phyloP scores from a whole-genome alignment of 2,888 invertebrate species.

The Heliothis peltigera region DNA sequence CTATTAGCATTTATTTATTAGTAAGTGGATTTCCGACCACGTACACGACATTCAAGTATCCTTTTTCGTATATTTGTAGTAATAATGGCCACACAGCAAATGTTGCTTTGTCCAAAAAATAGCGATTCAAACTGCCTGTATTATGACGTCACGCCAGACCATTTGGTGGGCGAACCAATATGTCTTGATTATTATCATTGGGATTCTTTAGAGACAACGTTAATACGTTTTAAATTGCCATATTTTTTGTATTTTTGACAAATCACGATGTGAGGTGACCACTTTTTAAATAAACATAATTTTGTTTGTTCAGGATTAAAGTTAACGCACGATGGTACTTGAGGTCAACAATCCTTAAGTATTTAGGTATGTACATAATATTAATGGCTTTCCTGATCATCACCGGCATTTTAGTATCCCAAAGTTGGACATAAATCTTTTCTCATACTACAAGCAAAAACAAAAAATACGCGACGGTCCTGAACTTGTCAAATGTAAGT shows the following conservation, averaged over 20 bases:
- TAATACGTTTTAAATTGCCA: slow-evolving; percentile 39
- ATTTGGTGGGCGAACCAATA: slow-evolving; percentile 6
- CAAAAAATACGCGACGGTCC: too few species aligned
- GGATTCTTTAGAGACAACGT: slow-evolving; percentile 11
- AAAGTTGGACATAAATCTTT: too few species aligned
- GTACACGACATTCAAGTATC: neutral
- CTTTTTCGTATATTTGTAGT: neutral
- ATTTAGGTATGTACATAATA: neutral
- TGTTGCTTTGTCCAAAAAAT: slow-evolving; percentile 6
- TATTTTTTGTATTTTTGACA: slow-evolving; percentile 9
- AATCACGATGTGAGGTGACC: slow-evolving; percentile 24
- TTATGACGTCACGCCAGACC: slow-evolving; percentile 38
- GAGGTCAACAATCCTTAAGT: slow-evolving; percentile 7
- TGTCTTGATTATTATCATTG: slow-evolving; percentile 5
- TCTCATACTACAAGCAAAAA: too few species aligned
- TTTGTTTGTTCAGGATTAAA: slow-evolving; percentile 8
- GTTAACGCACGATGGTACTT: neutral
- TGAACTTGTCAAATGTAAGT: too few species aligned
- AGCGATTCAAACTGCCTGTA: slow-evolving; percentile 6
- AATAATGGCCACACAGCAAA: neutral
- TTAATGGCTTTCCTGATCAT: too few species aligned
- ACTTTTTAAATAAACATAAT: neutral
- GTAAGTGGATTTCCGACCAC: neutral
- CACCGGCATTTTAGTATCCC: too few species aligned
- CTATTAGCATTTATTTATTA: too few species aligned